Evolutionary conservation across 2,797 vertebrate genomes (phyloP), one percentile per base, ranked within the genome.

Genomic region (Cynodonichthys magdalenae): DNA sequence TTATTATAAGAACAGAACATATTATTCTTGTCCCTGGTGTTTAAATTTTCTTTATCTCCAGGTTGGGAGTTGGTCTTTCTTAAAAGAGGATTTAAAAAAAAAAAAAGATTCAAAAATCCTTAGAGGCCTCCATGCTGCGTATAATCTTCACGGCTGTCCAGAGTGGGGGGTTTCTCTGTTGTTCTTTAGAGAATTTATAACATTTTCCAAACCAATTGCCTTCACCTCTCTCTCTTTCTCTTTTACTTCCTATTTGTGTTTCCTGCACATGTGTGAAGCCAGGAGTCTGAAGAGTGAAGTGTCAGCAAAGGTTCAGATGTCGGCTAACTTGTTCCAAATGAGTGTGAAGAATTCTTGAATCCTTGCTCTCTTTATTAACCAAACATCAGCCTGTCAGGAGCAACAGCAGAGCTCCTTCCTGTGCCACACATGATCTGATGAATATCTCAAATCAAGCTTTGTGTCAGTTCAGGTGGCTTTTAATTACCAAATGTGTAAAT

Each of bases 381-480:
- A 85, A 74, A 74, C 69, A 74, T 74, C 83, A 82, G 80, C 79
- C 77, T 75, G 79, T 83, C 80, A 64, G 72, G 61, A 60, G 72
- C 69, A 69, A 75, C 70, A 77, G 67, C 42, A 11, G 62, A 67
- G 58, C 72, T 78, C 63, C 71, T 74, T 74, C 78, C 58, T 39
- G 52, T 61, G 66, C 76, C 80, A 61, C 59, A 72, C 70, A 74
- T 65, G 73, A 75, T 71, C 73, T 87, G 84, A 89, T 85, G 64
- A 74, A 45, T 79, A 84, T 90, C 86, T 87, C 73, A 68, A 52
- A 66, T 80, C 80, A 63, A 39, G 70, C 77, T 87, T 87, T 78
- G 84, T 80, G 73, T 69, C 72, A 85, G 80, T 80, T 87, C 83
- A 86, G 75, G 79, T 86, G 86, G 81, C 85, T 82, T 79, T 75